Evolutionary conservation across 1,140 invertebrate genomes (phyloP).

Genomic region (Sycophila sp.): DNA sequence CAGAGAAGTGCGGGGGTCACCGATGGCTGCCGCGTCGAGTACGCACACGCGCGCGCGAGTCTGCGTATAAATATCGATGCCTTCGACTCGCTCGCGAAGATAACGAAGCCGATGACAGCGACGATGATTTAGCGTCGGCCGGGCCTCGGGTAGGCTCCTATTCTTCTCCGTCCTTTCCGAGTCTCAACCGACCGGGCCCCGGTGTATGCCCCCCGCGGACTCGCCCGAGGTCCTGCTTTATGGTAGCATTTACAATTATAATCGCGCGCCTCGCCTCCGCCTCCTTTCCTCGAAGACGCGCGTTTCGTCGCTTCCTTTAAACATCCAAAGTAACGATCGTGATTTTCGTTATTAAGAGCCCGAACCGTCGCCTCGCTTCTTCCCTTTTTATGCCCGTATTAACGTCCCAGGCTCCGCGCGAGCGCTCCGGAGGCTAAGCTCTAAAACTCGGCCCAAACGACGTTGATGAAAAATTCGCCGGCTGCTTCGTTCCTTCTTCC

Average conservation of each 20-base stretch:
- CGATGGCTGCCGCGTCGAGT: too few relatives aligned
- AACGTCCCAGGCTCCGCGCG: background rate
- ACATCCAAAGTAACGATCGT: slow-evolving; percentile 23
- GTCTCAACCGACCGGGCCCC: too few relatives aligned
- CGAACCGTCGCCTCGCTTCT: background rate
- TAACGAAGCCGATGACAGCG: slow-evolving; percentile 63
- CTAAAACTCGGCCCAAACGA: background rate
- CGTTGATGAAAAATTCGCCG: background rate
- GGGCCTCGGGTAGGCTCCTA: slow-evolving; percentile 7
- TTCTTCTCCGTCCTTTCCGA: slow-evolving; percentile 29
- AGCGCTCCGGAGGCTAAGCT: background rate
- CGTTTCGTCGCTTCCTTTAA: slow-evolving; percentile 30
- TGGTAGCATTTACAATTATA: slow-evolving; percentile 59
- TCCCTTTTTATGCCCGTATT: background rate
- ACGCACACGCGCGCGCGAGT: background rate
- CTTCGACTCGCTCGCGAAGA: slow-evolving; percentile 28
- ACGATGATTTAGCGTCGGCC: slow-evolving; percentile 57
- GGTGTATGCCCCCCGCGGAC: slow-evolving; percentile 50
- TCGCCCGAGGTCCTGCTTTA: slow-evolving; percentile 47
- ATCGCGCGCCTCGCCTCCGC: slow-evolving; percentile 37
- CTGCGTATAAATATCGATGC: slow-evolving; percentile 39
- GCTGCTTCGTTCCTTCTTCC: background rate
- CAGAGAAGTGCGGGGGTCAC: too few relatives aligned
- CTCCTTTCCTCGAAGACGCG: background rate
- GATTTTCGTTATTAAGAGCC: slow-evolving; percentile 6